Evolutionary conservation across 2,113 vertebrate species (phyloP).

Genomic region (Channa maculata): DNA sequence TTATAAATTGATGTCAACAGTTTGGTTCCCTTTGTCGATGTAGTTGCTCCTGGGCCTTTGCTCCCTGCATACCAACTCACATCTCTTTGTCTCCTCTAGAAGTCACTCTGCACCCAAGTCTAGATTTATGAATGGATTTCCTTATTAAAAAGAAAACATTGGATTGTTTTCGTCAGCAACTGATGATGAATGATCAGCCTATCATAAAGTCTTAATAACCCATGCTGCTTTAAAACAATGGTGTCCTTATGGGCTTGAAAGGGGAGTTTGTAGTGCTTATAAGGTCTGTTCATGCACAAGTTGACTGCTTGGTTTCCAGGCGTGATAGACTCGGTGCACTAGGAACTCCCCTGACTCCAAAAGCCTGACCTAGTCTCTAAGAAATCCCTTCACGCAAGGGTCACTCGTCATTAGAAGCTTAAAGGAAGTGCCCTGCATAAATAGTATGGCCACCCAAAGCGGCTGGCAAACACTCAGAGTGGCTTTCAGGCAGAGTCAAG

Average conservation of each 20-base stretch:
- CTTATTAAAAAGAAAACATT: conserved; percentile 44
- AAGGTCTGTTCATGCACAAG: conserved; percentile 65
- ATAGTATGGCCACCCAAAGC: conserved; percentile 87
- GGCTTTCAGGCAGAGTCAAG: conserved; percentile 74
- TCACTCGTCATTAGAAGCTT: conserved; percentile 86
- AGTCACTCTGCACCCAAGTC: conserved; percentile 55
- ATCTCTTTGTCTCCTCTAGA: conserved; percentile 57
- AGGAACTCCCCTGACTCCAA: conserved; percentile 82
- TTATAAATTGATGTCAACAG: conserved; percentile 72
- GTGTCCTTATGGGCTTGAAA: conserved; percentile 53
- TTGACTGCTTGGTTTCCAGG: conserved; percentile 80
- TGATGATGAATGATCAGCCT: conserved; percentile 58
- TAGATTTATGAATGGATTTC: conserved; percentile 37
- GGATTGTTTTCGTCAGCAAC: conserved; percentile 33
- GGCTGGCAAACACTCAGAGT: conserved; percentile 72
- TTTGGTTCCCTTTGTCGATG: conserved; percentile 52
- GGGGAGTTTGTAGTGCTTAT: conserved; percentile 49
- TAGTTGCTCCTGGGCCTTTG: conserved; percentile 51
- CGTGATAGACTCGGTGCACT: conserved; percentile 78
- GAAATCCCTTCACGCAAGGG: conserved; percentile 82
- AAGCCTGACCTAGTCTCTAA: conserved; percentile 85
- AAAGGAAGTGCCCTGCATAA: conserved; percentile 80
- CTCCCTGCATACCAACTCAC: conserved; percentile 75
- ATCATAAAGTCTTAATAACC: conserved; percentile 67
- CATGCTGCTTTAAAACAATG: conserved; percentile 64